phyloP scores from a whole-genome alignment of 2,113 vertebrate species.

The Callithrix jacchus region DNA sequence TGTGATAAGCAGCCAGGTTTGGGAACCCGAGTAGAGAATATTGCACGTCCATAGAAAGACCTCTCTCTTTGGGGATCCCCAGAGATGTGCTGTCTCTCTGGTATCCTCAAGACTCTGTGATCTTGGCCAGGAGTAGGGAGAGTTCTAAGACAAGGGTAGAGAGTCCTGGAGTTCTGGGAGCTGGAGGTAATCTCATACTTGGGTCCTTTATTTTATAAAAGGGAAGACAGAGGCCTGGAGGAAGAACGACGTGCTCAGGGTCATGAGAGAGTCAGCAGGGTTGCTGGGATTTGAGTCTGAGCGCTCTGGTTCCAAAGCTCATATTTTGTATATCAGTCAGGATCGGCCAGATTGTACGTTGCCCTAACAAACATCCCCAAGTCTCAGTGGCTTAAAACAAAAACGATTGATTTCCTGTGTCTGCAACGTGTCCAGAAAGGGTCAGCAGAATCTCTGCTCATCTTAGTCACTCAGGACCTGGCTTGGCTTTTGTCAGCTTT shows the following conservation, averaged over 20 bases:
- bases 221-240: not conserved
- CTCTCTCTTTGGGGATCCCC: not conserved
- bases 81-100: not conserved
- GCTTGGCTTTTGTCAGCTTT: not conserved
- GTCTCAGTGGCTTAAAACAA: not conserved
- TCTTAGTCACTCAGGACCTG: not conserved
- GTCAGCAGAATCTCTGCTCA: not conserved
- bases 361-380: not conserved
- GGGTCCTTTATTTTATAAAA: slow-evolving; percentile 1
- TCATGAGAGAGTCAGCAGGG: not conserved
- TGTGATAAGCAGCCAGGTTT: not conserved
- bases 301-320: not conserved
- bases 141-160: not conserved
- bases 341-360: not conserved
- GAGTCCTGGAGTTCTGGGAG: not conserved
- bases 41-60: not conserved
- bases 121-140: not conserved
- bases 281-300: not conserved
- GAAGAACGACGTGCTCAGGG: not conserved
- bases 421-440: not conserved
- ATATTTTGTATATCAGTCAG: not conserved
- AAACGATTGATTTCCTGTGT: not conserved
- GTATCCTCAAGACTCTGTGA: not conserved
- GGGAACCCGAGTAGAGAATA: not conserved
- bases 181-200: not conserved